Conservation (phyloP, 2,113 vertebrate genomes). For the Orientallactaga bullata region DNA sequence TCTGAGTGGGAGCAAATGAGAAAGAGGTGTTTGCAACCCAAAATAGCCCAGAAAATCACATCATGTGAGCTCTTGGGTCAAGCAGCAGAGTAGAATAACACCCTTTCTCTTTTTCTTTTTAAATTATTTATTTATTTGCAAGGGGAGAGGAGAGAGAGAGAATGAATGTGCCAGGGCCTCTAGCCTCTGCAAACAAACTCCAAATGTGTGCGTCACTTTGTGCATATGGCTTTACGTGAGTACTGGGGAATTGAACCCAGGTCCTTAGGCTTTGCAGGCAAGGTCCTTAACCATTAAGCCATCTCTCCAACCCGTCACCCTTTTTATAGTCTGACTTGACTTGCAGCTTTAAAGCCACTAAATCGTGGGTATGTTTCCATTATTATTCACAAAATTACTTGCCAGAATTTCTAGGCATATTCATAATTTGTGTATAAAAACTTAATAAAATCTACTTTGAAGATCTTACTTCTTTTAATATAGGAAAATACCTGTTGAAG, state of each 20-base stretch:
- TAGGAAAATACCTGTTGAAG: neutral
- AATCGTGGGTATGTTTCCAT: neutral
- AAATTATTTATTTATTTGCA: too few species aligned
- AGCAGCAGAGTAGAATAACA: neutral
- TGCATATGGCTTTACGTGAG: too few species aligned
- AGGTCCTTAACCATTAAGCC: too few species aligned
- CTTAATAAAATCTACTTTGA: slow-evolving; percentile 2
- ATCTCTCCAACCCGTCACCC: too few species aligned
- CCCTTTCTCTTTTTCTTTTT: neutral
- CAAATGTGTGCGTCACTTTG: too few species aligned
- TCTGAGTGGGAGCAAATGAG: neutral
- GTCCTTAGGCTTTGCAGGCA: too few species aligned
- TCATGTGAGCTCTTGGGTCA: slow-evolving; percentile 18
- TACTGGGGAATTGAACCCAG: too few species aligned
- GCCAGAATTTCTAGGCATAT: slow-evolving; percentile 32
- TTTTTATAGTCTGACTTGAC: neutral
- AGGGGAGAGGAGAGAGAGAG: too few species aligned
- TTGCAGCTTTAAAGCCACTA: neutral
- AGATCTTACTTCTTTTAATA: neutral
- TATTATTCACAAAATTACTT: slow-evolving; percentile 20
- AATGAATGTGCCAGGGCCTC: too few species aligned
- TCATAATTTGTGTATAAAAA: slow-evolving; percentile 32
- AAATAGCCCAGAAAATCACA: slow-evolving; percentile 9
- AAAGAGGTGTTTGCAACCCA: slow-evolving; percentile 15
- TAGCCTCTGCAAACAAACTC: too few species aligned